Conservation (phyloP, 2,113 vertebrate species). For the Lanius collurio region DNA sequence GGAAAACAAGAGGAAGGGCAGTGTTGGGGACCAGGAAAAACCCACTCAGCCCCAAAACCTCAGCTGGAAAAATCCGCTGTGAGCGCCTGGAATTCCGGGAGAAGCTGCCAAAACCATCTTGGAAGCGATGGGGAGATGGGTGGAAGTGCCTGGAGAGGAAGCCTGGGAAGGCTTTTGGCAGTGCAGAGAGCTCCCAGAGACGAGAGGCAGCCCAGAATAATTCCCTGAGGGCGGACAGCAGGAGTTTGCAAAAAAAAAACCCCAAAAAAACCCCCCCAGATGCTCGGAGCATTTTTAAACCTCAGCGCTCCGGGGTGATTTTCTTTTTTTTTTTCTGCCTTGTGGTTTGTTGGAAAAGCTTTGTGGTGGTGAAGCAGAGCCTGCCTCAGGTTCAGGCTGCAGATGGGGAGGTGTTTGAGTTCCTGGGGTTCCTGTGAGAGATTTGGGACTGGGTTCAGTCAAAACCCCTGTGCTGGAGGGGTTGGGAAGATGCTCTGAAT, state of each 20-base stretch:
- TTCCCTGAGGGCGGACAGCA: background rate
- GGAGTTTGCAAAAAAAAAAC: background rate
- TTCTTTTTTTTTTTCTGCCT: background rate
- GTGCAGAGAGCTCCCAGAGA: background rate
- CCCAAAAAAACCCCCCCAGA: background rate
- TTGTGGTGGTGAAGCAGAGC: background rate
- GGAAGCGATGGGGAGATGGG: background rate
- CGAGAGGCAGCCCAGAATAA: background rate
- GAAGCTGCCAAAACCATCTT: background rate
- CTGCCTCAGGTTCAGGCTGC: background rate
- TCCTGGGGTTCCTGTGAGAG: background rate
- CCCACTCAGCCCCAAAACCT: conserved; percentile 11
- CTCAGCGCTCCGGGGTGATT: background rate
- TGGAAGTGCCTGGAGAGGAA: background rate
- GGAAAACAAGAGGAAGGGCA: background rate
- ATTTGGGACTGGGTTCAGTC: no score
- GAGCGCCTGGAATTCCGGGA: conserved; percentile 13
- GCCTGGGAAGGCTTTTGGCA: background rate
- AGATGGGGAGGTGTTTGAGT: background rate
- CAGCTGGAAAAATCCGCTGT: conserved; percentile 19
- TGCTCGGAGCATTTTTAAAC: conserved; percentile 24
- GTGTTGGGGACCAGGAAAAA: background rate
- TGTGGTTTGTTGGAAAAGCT: background rate
- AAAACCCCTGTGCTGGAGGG: no score
- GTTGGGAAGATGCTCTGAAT: background rate